Evolutionary conservation across 2,888 invertebrate genomes (phyloP).

Genomic region (Diabrotica balteata): DNA sequence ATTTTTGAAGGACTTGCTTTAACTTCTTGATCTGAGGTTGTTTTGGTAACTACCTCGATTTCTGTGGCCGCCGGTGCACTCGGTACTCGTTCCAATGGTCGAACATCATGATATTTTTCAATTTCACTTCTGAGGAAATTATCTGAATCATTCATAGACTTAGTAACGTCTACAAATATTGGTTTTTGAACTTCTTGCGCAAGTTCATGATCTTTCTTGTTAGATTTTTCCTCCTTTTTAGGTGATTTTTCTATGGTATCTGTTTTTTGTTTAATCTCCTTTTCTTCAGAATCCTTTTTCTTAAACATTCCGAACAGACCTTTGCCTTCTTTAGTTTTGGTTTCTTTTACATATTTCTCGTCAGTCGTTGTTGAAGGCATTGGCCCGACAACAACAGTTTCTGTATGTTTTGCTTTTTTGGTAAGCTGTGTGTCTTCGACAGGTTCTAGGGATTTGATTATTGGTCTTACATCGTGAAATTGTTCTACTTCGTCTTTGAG

Average conservation of each 20-base stretch:
- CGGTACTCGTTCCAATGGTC: slow-evolving; percentile 6
- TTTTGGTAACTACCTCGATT: not conserved
- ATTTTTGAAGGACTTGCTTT: slow-evolving; percentile 20
- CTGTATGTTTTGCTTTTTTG: slow-evolving; percentile 7
- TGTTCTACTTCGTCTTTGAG: slow-evolving; percentile 43
- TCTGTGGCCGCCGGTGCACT: slow-evolving; percentile 1
- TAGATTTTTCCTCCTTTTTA: not conserved
- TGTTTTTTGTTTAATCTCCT: slow-evolving; percentile 5
- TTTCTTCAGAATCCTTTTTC: slow-evolving; percentile 46
- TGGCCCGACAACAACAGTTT: slow-evolving; percentile 33
- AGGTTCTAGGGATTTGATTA: not conserved
- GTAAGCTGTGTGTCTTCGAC: slow-evolving; percentile 1
- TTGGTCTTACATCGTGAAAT: slow-evolving; percentile 40
- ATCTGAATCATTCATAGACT: slow-evolving; percentile 27
- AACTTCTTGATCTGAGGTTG: slow-evolving; percentile 3
- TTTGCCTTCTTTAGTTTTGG: slow-evolving; percentile 7
- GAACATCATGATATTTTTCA: slow-evolving; percentile 33
- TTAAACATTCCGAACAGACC: slow-evolving; percentile 46
- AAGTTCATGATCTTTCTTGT: not conserved
- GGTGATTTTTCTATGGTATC: not conserved
- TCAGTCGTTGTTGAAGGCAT: slow-evolving; percentile 1
- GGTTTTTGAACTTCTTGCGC: not conserved
- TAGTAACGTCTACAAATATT: slow-evolving; percentile 13
- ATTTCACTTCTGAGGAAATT: slow-evolving; percentile 34
- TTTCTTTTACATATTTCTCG: slow-evolving; percentile 2